Evolutionary conservation across 2,888 invertebrate genomes (phyloP).

Genomic region (Tuta absoluta): DNA sequence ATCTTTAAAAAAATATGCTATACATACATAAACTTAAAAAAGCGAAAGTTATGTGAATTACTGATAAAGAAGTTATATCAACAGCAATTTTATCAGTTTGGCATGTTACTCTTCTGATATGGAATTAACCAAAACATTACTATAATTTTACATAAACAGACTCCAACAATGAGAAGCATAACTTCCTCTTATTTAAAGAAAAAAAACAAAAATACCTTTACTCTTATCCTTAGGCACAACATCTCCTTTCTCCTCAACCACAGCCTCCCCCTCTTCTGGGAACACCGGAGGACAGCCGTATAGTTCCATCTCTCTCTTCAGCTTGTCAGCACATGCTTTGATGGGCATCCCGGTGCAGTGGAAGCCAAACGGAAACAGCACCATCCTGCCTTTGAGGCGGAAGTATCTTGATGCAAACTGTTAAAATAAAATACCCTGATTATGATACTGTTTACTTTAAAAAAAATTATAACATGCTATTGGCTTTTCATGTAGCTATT

Average conservation of each 20-base stretch:
- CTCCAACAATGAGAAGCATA: too few species aligned
- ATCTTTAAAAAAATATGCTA: too few species aligned
- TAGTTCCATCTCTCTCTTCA: slow-evolving; percentile 94
- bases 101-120: not conserved
- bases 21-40: not conserved
- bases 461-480: too few species aligned
- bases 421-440: not conserved
- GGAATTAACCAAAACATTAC: not conserved
- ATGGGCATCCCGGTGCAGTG: slow-evolving; percentile 99
- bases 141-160: too few species aligned
- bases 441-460: too few species aligned
- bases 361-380: slow-evolving; percentile 98
- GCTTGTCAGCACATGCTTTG: slow-evolving; percentile 98
- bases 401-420: slow-evolving; percentile 96
- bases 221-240: slow-evolving; percentile 83
- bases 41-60: not conserved
- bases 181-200: not conserved
- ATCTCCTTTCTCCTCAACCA: slow-evolving; percentile 75
- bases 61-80: slow-evolving; percentile 1
- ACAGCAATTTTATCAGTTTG: not conserved
- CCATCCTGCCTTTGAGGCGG: slow-evolving; percentile 93
- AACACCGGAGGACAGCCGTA: slow-evolving; percentile 97
- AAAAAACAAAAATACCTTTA: slow-evolving; percentile 57
- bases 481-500: too few species aligned
- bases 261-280: slow-evolving; percentile 82